phyloP scores from a whole-genome alignment of 35 echinoderm and acorn worm genomes.

The Stichopus chloronotus region DNA sequence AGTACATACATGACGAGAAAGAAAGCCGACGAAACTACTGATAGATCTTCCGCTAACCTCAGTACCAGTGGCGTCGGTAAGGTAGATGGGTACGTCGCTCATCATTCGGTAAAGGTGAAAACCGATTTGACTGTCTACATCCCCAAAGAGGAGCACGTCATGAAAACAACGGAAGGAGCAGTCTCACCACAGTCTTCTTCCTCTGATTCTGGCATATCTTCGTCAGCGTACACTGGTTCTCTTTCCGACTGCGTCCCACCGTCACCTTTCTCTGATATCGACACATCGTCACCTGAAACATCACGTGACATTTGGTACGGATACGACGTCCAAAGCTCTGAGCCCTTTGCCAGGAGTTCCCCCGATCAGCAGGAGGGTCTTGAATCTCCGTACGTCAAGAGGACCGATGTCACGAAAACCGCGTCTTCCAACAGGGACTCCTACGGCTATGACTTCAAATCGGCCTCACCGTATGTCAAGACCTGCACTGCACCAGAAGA shows the following conservation, averaged over 20 bases:
- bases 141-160: not conserved
- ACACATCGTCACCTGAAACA: not conserved
- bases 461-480: not conserved
- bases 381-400: not conserved
- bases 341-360: not conserved
- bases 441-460: not conserved
- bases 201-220: not conserved
- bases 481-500: not conserved
- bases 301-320: not conserved
- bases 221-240: constrained; percentile 3
- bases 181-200: not conserved
- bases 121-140: not conserved
- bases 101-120: not conserved
- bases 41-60: not conserved
- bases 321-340: not conserved
- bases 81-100: not conserved
- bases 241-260: not conserved
- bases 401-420: not conserved
- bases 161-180: not conserved
- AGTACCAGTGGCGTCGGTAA: not conserved
- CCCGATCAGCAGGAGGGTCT: not conserved
- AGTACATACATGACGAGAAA: not conserved
- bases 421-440: not conserved
- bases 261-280: not conserved
- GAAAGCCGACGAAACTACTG: not conserved